phyloP scores from a whole-genome alignment of 2,113 vertebrate species.

The Tor tambroides region DNA sequence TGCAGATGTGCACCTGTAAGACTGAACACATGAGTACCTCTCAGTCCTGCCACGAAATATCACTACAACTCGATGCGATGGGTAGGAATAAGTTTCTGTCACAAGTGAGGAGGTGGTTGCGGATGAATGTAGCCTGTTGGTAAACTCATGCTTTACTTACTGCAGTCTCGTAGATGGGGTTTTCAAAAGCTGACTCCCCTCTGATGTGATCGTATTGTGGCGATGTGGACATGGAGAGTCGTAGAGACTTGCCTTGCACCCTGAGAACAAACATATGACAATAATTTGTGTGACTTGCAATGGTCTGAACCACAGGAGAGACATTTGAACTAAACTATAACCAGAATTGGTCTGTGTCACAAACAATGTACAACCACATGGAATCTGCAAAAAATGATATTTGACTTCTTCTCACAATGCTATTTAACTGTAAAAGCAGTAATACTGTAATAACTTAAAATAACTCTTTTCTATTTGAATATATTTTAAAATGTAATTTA shows the following conservation, averaged over 20 bases:
- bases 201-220: conserved; percentile 86
- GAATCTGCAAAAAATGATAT: too few relatives aligned
- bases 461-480: too few relatives aligned
- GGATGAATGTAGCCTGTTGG: neutral
- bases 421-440: too few relatives aligned
- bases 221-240: conserved; percentile 75
- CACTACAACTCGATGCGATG: neutral
- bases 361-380: too few relatives aligned
- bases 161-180: conserved; percentile 83
- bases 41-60: conserved; percentile 1
- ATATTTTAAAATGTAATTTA: too few relatives aligned
- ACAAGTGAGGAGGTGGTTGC: neutral
- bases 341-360: too few relatives aligned
- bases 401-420: too few relatives aligned
- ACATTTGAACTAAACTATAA: too few relatives aligned
- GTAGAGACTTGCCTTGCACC: conserved; percentile 84
- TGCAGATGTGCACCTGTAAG: conserved; percentile 44
- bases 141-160: conserved; percentile 77
- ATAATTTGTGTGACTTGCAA: neutral
- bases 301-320: too few relatives aligned
- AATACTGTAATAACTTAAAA: too few relatives aligned
- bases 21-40: conserved; percentile 32
- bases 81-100: neutral
- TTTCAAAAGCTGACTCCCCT: conserved; percentile 84
- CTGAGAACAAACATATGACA: conserved; percentile 65